Conservation (phyloP, 2,888 invertebrate species). For the Aspidapion aeneum region DNA sequence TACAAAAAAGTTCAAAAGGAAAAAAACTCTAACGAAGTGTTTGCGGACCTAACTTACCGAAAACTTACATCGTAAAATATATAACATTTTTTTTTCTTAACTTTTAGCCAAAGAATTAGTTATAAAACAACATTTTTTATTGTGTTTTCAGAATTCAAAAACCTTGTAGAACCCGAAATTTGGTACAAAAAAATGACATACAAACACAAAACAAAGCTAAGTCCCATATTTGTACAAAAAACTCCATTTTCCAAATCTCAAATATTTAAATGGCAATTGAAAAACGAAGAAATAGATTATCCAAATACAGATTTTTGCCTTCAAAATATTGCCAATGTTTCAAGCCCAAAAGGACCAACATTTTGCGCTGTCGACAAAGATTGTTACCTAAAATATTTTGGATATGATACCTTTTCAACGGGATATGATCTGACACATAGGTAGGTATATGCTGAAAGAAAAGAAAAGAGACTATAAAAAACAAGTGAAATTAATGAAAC, state of each 20-base stretch:
- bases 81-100: no score
- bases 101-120: no score
- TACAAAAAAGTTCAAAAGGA: no score
- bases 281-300: slow-evolving; percentile 4
- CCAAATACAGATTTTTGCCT: slow-evolving; percentile 28
- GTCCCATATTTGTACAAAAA: no score
- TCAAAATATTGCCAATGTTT: slow-evolving; percentile 26
- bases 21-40: no score
- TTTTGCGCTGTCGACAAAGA: slow-evolving; percentile 22
- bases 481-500: no score
- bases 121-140: no score
- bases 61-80: no score
- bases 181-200: slow-evolving; percentile 30
- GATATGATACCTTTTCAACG: slow-evolving; percentile 12
- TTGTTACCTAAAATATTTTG: slow-evolving; percentile 29
- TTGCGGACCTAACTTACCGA: no score
- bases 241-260: slow-evolving; percentile 11
- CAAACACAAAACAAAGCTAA: no score
- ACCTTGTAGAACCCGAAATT: slow-evolving; percentile 27
- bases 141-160: slow-evolving; percentile 28
- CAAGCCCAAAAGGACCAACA: slow-evolving; percentile 8
- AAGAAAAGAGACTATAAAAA: no score
- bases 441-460: slow-evolving; percentile 28
- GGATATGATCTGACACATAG: slow-evolving; percentile 32
- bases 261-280: slow-evolving; percentile 9